Percentiles rank a stretch among this genome's conserved stretches.
These are phyloP conservation scores for Euphonia xanthogaster DNA, from an alignment of 2,797 vertebrate genomes.

Conservation along the genomic window DNA sequence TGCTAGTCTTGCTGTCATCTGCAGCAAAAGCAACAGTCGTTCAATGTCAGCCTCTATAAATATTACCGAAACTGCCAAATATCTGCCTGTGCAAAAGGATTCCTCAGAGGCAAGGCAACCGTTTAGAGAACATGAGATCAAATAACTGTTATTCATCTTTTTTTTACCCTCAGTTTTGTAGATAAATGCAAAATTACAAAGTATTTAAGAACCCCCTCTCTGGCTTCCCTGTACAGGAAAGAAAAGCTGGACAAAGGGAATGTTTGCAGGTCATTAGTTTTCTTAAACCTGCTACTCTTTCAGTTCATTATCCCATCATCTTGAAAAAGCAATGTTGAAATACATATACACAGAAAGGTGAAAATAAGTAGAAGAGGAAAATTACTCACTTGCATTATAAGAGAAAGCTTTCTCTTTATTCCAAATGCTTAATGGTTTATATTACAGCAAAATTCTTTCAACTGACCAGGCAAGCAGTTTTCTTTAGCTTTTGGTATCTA, in stretches of 20 bases:
- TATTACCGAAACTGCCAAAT: not conserved
- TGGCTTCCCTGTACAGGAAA: not conserved
- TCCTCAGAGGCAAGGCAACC: not conserved
- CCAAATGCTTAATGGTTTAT: not conserved
- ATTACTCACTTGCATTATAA: not conserved
- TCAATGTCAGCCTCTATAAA: not conserved
- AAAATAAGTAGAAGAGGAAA: not conserved
- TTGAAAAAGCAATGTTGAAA: not conserved
- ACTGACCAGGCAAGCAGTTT: not conserved
- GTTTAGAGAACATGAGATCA: not conserved
- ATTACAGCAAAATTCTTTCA: not conserved
- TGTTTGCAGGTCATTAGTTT: not conserved
- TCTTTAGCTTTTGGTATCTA: not conserved
- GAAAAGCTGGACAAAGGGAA: not conserved
- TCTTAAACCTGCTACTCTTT: not conserved
- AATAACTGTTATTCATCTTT: not conserved
- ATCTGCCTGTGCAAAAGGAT: not conserved
- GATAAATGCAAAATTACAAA: not conserved
- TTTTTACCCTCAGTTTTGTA: not conserved
- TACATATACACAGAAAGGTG: not conserved
- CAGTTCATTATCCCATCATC: not conserved
- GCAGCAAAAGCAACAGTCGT: conserved; percentile 37
- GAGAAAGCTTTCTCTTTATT: not conserved
- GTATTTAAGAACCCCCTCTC: not conserved
- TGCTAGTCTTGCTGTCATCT: not conserved